phyloP scores from a whole-genome alignment of 2,113 vertebrate species.

The Polypterus bichir region DNA sequence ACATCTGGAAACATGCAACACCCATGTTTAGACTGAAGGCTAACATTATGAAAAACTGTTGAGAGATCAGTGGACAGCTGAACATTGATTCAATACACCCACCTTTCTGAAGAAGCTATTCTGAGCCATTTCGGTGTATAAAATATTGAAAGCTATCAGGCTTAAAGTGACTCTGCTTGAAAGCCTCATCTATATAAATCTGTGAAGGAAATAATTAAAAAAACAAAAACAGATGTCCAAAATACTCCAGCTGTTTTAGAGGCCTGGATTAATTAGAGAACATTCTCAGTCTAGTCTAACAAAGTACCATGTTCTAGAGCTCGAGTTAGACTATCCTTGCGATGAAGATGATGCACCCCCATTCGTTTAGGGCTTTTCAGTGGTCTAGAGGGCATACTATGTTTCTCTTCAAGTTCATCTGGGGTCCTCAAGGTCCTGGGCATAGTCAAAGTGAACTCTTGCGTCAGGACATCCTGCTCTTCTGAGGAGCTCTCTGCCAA shows the following conservation, averaged over 20 bases:
- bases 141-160: too few species aligned
- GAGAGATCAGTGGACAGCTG: too few species aligned
- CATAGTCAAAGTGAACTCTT: slow-evolving; percentile 38
- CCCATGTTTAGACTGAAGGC: too few species aligned
- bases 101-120: too few species aligned
- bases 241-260: neutral
- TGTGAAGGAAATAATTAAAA: too few species aligned
- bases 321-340: slow-evolving; percentile 89
- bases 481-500: slow-evolving; percentile 53
- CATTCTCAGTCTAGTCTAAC: slow-evolving; percentile 58
- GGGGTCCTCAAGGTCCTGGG: slow-evolving; percentile 27
- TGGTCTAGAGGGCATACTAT: slow-evolving; percentile 39
- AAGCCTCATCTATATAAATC: too few species aligned
- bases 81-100: too few species aligned
- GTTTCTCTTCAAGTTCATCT: slow-evolving; percentile 41
- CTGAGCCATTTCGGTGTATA: too few species aligned
- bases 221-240: too few species aligned
- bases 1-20: too few species aligned
- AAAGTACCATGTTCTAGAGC: slow-evolving; percentile 91
- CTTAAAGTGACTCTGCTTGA: too few species aligned
- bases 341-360: slow-evolving; percentile 89
- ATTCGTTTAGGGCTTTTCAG: slow-evolving; percentile 90
- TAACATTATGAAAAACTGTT: too few species aligned
- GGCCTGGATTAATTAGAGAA: neutral
- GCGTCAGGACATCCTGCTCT: slow-evolving; percentile 56